Evolutionary conservation across 2,888 invertebrate genomes (phyloP).

Genomic region (Drosophila imparisetae): DNA sequence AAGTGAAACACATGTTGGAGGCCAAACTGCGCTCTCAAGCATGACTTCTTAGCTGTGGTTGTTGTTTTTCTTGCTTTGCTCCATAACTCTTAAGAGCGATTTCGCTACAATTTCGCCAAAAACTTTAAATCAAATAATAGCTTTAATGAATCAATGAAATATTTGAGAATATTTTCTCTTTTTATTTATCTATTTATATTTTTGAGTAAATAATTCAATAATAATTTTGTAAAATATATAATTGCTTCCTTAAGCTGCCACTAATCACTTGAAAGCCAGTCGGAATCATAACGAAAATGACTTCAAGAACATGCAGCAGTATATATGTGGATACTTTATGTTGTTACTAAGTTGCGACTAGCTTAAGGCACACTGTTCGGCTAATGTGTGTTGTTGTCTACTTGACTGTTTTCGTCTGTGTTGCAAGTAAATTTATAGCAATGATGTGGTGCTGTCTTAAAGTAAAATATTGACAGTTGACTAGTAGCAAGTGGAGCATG

Average conservation of each 20-base stretch:
- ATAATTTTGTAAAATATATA: neutral
- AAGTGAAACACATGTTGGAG: constrained; percentile 55
- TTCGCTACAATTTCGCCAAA: constrained; percentile 5
- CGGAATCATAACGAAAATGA: constrained; percentile 13
- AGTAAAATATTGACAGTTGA: constrained; percentile 81
- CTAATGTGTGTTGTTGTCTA: constrained; percentile 10
- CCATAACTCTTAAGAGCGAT: neutral
- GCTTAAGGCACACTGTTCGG: constrained; percentile 5
- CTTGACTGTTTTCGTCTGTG: constrained; percentile 30
- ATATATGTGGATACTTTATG: neutral
- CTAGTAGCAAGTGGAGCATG: constrained; percentile 72
- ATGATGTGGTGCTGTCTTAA: constrained; percentile 76
- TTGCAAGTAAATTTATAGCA: constrained; percentile 75
- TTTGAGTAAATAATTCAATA: neutral
- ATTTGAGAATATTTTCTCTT: neutral
- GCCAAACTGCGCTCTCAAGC: constrained; percentile 9
- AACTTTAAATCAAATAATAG: neutral
- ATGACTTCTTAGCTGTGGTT: constrained; percentile 4
- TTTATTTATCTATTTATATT: neutral
- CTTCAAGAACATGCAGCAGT: constrained; percentile 10
- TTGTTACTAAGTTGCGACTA: constrained; percentile 1
- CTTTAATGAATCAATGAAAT: neutral
- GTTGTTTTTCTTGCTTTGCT: neutral
- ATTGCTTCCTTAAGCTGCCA: neutral
- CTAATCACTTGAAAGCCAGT: neutral